phyloP scores from a whole-genome alignment of 2,888 invertebrate genomes.

The Stomorhina lunata region DNA sequence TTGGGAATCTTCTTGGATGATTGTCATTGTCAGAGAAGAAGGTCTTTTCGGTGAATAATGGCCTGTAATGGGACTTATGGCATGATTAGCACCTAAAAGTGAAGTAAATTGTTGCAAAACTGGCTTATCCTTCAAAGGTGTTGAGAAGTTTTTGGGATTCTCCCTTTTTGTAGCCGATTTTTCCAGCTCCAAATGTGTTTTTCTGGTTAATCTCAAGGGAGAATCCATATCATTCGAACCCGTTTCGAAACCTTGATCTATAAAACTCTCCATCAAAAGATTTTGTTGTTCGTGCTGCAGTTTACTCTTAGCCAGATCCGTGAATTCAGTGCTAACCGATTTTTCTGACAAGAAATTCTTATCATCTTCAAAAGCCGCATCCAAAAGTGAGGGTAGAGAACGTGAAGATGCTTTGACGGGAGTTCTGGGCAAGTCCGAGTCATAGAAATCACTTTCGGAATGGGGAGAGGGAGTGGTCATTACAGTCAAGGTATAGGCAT shows the following conservation, averaged over 20 bases:
- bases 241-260: constrained; percentile 78
- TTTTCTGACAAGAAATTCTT: neutral
- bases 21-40: constrained; percentile 72
- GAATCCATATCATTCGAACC: constrained; percentile 75
- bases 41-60: constrained; percentile 20
- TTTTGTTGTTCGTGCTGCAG: constrained; percentile 6
- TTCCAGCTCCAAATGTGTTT: neutral
- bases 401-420: constrained; percentile 12
- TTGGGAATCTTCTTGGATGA: constrained; percentile 73
- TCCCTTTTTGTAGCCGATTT: neutral
- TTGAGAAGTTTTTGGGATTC: constrained; percentile 18
- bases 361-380: neutral
- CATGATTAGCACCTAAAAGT: constrained; percentile 49
- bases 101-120: constrained; percentile 64
- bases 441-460: constrained; percentile 72
- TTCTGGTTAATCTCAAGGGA: constrained; percentile 68
- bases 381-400: constrained; percentile 40
- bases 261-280: constrained; percentile 69
- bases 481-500: constrained; percentile 74
- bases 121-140: constrained; percentile 51
- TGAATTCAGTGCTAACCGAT: neutral
- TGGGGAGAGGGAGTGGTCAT: constrained; percentile 73
- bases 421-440: constrained; percentile 68
- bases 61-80: constrained; percentile 69
- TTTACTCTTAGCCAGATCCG: constrained; percentile 19